Conservation (phyloP, 2,113 vertebrate genomes). For the Siniperca knerii region DNA sequence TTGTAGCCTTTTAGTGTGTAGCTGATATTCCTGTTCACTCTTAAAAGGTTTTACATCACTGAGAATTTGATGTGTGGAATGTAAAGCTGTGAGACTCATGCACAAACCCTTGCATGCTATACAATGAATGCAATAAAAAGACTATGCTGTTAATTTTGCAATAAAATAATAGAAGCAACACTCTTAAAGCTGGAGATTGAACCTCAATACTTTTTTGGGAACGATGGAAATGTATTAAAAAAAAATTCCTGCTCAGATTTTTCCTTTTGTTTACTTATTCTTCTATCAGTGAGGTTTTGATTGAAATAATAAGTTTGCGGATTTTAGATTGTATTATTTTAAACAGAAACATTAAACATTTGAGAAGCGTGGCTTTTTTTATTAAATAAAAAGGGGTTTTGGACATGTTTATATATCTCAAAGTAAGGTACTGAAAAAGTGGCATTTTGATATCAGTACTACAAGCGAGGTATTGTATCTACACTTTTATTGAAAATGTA, state of each 20-base stretch:
- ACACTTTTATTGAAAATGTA: no score
- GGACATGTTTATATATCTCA: background rate
- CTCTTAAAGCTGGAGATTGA: background rate
- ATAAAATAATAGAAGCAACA: background rate
- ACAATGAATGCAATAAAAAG: background rate
- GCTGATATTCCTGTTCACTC: conserved; percentile 35
- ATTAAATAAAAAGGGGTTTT: background rate
- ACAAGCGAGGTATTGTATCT: background rate
- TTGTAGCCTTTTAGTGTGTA: conserved; percentile 53
- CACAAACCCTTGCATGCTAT: conserved; percentile 30
- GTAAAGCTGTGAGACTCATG: conserved; percentile 33
- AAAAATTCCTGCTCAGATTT: background rate
- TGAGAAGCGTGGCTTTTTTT: background rate
- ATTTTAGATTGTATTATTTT: background rate
- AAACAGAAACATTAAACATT: background rate
- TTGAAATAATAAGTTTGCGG: background rate
- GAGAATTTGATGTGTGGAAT: conserved; percentile 5
- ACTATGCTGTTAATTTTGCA: background rate
- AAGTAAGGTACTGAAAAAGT: background rate
- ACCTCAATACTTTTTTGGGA: background rate
- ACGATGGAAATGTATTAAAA: background rate
- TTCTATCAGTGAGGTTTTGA: background rate
- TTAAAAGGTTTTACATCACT: conserved; percentile 39
- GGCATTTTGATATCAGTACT: background rate
- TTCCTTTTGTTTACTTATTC: background rate